Evolutionary conservation across 2,113 vertebrate species (phyloP).

Genomic region (Carassius carassius): DNA sequence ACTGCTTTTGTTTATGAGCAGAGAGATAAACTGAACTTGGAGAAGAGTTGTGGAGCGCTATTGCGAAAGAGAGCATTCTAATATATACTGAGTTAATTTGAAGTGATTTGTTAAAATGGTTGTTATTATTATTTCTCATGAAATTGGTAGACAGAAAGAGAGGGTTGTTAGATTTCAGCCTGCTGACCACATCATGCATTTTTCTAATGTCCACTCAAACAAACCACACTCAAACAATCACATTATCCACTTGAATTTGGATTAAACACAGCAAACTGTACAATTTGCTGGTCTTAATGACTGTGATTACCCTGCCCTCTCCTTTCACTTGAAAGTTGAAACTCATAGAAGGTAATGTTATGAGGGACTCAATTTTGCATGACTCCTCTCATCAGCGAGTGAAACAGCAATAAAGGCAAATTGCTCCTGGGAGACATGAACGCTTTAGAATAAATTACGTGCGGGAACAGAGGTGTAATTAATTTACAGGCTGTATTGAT

Average conservation of each 20-base stretch:
- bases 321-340: slow-evolving; percentile 81
- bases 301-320: slow-evolving; percentile 51
- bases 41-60: background rate
- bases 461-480: slow-evolving; percentile 99
- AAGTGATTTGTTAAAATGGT: background rate
- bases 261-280: slow-evolving; percentile 57
- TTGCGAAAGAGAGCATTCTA: background rate
- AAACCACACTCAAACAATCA: slow-evolving; percentile 11
- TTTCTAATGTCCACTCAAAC: background rate
- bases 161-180: background rate
- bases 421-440: slow-evolving; percentile 95
- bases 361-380: slow-evolving; percentile 96
- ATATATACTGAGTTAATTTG: background rate
- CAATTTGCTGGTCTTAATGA: slow-evolving; percentile 44
- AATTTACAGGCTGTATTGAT: slow-evolving; percentile 99
- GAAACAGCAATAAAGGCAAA: slow-evolving; percentile 98
- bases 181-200: background rate
- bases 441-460: slow-evolving; percentile 98
- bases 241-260: slow-evolving; percentile 62
- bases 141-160: background rate
- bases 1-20: background rate
- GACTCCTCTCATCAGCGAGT: slow-evolving; percentile 93
- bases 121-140: background rate
- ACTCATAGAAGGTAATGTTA: slow-evolving; percentile 95
- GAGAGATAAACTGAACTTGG: background rate